Evolutionary conservation across 2,113 vertebrate genomes (phyloP), one percentile per base, ranked within the genome.

Genomic region (Boleophthalmus pectinirostris): DNA sequence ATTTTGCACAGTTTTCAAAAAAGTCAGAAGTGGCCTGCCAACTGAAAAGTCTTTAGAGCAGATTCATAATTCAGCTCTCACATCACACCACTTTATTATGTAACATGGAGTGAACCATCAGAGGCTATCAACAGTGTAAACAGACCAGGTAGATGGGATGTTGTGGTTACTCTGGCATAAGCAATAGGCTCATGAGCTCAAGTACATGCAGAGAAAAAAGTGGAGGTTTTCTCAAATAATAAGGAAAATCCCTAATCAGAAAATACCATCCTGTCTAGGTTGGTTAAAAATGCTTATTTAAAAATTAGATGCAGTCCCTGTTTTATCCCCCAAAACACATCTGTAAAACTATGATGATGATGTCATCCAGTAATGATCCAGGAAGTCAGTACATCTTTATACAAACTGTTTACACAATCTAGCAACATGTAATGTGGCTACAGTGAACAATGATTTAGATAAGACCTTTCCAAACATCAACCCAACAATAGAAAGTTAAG

Each of bases 51-150:
- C 25, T 64, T n/a, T 38, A 18, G 61, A 38, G 33, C 33, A 11
- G 7, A 61, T 20, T 33, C 33, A 64, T 64, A 64, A 64, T 64
- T 33, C 61, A 10, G 15, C 29, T 64, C 33, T 64, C 61, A 38
- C 29, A 64, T 64, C 61, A 43, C 33, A 4, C 4, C 29, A 29
- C 29, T 29, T 29, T 4, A 20, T 43, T 64, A 64, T 64, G 61
- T 64, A 64, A 64, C 61, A 64, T 43, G 29, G 60, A 64, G 60
- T 20, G 29, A 38, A 20, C 60, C 33, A 64, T 7, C 18, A 64
- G 33, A 64, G 61, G 61, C 38, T 64, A 64, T 38, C 20, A 18
- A 64, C 61, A 43, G 61, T 43, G 18, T 43, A 43, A 21, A 3
- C 61, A 10, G 38, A 10, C 38, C 38, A 64, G 33, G 60, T 15